Evolutionary conservation across 2,113 vertebrate genomes (phyloP), one percentile per base, ranked within the genome.

Genomic region (Pongo pygmaeus): DNA sequence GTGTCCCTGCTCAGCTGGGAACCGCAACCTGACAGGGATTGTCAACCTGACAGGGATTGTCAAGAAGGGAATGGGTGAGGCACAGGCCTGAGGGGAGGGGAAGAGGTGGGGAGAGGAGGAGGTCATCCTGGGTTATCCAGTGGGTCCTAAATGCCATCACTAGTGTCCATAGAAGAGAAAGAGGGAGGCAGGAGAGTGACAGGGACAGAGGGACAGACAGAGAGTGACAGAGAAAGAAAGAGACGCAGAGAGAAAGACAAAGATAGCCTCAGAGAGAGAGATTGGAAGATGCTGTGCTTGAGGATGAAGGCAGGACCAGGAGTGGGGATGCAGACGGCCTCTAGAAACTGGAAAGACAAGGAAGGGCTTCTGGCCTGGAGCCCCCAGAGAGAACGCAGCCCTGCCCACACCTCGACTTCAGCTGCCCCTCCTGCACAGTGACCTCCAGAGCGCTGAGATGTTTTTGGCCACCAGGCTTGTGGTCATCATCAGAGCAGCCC

Each of bases 361-460:
- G 1, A 5, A 22, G 0, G 8, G 18, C 8, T 0, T n/a, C n/a
- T 38, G 61, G 61, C 32, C 46, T 7, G 1, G 50, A 48, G 46
- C n/a, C 55, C 16, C 43, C 5, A 0, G 9, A 6, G 18, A 46
- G 7, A 64, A 6, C 14, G 0, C 40, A 17, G 32, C 30, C 32
- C 79, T 25, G 14, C 8, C 43, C 77, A 4, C 57, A 14, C 70
- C 52, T 32, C 1, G 9, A 40, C 72, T 40, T 13, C 38, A 43
- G 75, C 64, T 13, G 12, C 69, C 8, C 46, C 1, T 10, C 11
- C 46, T 16, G 30, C 0, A 48, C 0, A 23, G 32, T 0, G 3
- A 17, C 72, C 48, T 32, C 2, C 3, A 50, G 46, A 27, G 61
- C 10, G 2, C 30, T 1, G n/a, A 32, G 35, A 27, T 72, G 69